A percentile compares a stretch with the other conserved stretches of the same genome.
These are phyloP conservation scores for Oncorhynchus tshawytscha DNA, from an alignment of 2,113 vertebrate species.

Conservation along the genomic window DNA sequence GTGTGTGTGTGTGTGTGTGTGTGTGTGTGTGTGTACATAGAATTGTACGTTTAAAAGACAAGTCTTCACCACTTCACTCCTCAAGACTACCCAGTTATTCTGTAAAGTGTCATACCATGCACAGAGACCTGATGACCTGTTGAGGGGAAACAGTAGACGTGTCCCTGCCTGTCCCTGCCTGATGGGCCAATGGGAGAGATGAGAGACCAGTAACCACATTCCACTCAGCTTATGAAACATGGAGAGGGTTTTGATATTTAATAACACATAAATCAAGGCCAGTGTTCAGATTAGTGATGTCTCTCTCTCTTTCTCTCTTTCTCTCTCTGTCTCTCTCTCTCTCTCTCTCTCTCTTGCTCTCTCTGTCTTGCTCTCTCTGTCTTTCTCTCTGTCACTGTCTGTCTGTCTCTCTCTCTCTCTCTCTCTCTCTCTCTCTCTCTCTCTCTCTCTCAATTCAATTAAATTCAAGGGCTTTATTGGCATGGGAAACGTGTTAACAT, in stretches of 20 bases:
- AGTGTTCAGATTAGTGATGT: not conserved
- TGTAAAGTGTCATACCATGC: not conserved
- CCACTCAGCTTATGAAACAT: conserved; percentile 14
- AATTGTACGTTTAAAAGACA: not conserved
- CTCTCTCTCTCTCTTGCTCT: not conserved
- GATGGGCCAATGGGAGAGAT: conserved; percentile 1
- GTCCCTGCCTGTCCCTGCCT: too few species aligned
- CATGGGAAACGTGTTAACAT: too few species aligned
- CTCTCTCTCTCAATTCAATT: too few species aligned
- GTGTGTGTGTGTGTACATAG: not conserved
- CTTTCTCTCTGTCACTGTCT: not conserved
- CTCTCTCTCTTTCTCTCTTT: not conserved
- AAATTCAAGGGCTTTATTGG: too few species aligned
- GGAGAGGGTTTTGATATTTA: conserved; percentile 18
- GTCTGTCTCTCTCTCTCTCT: not conserved
- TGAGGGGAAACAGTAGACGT: too few species aligned
- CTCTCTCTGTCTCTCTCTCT: not conserved
- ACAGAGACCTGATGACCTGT: too few species aligned
- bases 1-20: not conserved
- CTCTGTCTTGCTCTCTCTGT: not conserved
- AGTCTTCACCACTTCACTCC: not conserved
- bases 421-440: conserved; percentile 9
- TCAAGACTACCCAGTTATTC: too few species aligned
- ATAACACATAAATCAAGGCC: conserved; percentile 15
- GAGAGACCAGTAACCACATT: conserved; percentile 1